Base-by-base conservation (phyloP, 2,797 vertebrate species). In the Pelodytes ibericus region DNA sequence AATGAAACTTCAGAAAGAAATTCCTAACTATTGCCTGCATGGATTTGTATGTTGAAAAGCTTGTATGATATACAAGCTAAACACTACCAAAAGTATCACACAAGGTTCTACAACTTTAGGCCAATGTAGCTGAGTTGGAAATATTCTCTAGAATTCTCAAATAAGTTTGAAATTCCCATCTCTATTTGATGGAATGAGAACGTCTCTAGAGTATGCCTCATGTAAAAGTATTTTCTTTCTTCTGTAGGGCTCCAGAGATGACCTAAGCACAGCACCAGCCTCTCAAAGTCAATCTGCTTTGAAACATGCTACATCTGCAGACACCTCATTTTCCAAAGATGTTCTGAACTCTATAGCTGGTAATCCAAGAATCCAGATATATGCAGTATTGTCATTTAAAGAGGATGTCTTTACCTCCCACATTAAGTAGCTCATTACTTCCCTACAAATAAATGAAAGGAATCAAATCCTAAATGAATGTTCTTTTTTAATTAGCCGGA, bases 311-410 rank as follows among this genome's bases (percentile, higher is more conserved):
- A 96, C 95, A 87, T 98, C 96, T 2, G 93, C 97, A 82, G 97
- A 99, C 78, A 95, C 95, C 0, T 97, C 97, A 27, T 98, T 99
- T 84, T 98, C 96, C 84, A 99, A 98, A 90, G 97, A 99, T 87
- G 96, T 99, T 53, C 93, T 99, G 78, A 99, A 99, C 89, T 99
- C 97, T 57, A 99, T 99, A 88, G 96, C 96, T 95, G 97, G 97
- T 98, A 94, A 59, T 33, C 44, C 70, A 11, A 18, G 15, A 49
- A 26, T 16, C 49, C 24, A 20, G 49, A 84, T 51, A 18, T 31
- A 18, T n/a, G 18, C 8, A 79, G 70, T 81, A 81, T 51, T n/a
- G 53, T 88, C 79, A 75, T 83, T 13, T 29, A n/a, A 47, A 18
- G 63, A 44, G 63, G 63, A 44, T 65, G 7, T 84, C 4, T 84